Evolutionary conservation across 2,113 vertebrate species (phyloP), one percentile per base, ranked within the genome.

Genomic region (Barnardius zonarius): DNA sequence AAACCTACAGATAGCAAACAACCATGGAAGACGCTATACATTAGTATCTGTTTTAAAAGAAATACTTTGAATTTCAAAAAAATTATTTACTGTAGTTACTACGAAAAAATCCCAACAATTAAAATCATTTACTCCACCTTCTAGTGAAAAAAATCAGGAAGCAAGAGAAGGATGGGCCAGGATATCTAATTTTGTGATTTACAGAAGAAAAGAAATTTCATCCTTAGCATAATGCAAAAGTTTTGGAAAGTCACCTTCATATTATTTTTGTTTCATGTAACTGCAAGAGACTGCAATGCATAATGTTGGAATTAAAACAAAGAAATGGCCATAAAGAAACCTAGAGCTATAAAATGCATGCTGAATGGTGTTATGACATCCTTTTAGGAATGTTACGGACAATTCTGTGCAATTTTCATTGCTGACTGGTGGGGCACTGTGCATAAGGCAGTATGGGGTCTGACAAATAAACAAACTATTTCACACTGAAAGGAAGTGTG

Each of bases 21-120:
- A 93, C 84, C 94, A 93, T 92, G 77, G 61, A 78, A 66, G 63
- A 94, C 14, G 76, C 84, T 93, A 59, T 59, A 48, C 81, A 95
- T 93, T 84, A 86, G n/a, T 79, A 81, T 24, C 62, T 94, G 35
- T 90, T 96, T 93, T 57, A 85, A 96, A 96, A 68, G 2, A 86
- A 84, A 87, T 25, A 23, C 10, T 46, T 75, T 68, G 73, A 92
- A 12, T 67, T 68, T 61, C 61, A 57, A 51, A 67, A 67, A 93
- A 86, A 89, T 11, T 0, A 81, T 18, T 54, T 92, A 92, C 27
- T 70, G 17, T 73, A 16, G 13, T 57, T 82, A 68, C 63, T 79
- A 33, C 75, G 7, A 35, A 52, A 46, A 66, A 80, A 68, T 16
- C 25, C 6, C 46, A 77, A 73, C 31, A 55, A 82, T 64, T 83